Conservation (phyloP, 1,140 invertebrate genomes). For the Hyles vespertilio region DNA sequence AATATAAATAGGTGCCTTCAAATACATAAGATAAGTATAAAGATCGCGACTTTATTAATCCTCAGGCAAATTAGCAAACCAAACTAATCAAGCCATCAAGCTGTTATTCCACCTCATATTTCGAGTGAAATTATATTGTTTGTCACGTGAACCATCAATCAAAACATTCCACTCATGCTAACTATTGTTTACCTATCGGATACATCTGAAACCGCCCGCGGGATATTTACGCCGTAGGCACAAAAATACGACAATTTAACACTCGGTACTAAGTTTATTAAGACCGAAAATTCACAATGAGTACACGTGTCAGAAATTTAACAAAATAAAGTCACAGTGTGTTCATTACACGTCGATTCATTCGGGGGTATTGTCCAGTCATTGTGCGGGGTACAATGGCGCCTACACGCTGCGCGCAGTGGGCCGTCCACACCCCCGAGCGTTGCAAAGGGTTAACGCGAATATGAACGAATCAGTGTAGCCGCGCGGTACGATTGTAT, state of each 20-base stretch:
- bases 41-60: no score
- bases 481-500: background rate
- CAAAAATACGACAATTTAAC: conserved; percentile 24
- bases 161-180: background rate
- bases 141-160: background rate
- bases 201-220: background rate
- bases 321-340: conserved; percentile 25
- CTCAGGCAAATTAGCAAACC: no score
- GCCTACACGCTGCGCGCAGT: conserved; percentile 35
- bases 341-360: conserved; percentile 46
- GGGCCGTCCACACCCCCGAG: conserved; percentile 30
- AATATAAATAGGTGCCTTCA: no score
- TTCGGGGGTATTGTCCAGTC: conserved; percentile 22
- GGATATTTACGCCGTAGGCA: conserved; percentile 35
- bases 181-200: background rate
- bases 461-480: background rate
- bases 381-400: conserved; percentile 26
- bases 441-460: conserved; percentile 27
- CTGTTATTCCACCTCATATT: background rate
- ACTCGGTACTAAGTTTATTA: background rate
- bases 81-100: background rate
- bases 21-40: no score
- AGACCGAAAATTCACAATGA: conserved; percentile 14
- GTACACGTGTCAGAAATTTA: conserved; percentile 35
- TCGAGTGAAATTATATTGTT: background rate